phyloP scores from a whole-genome alignment of 2,113 vertebrate genomes.

The Centropristis striata region DNA sequence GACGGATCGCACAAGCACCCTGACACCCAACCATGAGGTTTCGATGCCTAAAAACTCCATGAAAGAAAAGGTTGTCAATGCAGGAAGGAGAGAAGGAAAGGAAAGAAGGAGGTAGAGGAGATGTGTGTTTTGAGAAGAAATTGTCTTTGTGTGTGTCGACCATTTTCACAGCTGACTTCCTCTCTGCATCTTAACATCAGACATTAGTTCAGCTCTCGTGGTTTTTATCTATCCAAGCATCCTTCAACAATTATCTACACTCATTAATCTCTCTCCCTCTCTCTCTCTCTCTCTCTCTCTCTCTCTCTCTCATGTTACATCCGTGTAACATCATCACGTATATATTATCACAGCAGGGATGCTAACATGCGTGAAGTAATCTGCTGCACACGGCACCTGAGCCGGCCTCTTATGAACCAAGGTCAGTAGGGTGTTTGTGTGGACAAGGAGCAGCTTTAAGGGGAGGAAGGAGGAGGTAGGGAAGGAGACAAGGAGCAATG shows the following conservation, averaged over 20 bases:
- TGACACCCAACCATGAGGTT: too few species aligned
- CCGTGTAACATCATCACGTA: neutral
- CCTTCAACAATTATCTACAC: conserved; percentile 26
- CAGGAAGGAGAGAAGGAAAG: neutral
- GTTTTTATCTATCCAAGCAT: conserved; percentile 17
- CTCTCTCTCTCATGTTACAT: neutral
- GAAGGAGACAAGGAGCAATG: too few species aligned
- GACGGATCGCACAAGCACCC: too few species aligned
- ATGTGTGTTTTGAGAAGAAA: too few species aligned
- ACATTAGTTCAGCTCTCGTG: conserved; percentile 35
- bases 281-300: neutral
- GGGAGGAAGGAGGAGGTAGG: neutral
- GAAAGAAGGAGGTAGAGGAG: neutral
- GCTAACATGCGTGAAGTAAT: conserved; percentile 21
- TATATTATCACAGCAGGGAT: neutral
- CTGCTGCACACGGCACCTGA: conserved; percentile 33
- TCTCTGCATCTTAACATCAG: conserved; percentile 7
- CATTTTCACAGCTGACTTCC: conserved; percentile 13
- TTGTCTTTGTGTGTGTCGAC: neutral
- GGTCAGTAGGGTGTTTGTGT: neutral
- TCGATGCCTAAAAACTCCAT: too few species aligned
- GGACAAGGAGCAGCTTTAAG: neutral
- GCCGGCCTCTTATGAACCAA: neutral
- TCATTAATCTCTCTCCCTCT: conserved; percentile 21
- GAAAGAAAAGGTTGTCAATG: too few species aligned